Evolutionary conservation across 2,888 invertebrate species (phyloP).

Genomic region (Monoplex corrugatus): DNA sequence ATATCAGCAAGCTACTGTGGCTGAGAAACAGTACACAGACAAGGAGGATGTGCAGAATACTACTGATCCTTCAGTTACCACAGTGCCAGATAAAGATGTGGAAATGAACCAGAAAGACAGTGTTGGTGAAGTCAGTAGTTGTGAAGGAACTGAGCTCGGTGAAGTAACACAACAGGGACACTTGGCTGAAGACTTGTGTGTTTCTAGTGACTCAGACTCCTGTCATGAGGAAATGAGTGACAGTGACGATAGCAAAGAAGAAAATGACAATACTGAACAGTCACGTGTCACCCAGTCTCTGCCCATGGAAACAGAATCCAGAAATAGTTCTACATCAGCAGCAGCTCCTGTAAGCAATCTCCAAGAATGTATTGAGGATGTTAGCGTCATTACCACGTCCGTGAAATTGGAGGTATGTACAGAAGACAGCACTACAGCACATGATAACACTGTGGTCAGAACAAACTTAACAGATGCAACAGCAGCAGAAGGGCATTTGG

Average conservation of each 20-base stretch:
- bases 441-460: not conserved
- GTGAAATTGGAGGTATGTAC: too few species aligned
- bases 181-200: slow-evolving; percentile 16
- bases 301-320: too few species aligned
- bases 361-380: too few species aligned
- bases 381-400: not conserved
- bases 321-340: too few species aligned
- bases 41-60: too few species aligned
- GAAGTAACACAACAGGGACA: not conserved
- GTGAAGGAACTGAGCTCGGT: not conserved
- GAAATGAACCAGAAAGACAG: not conserved
- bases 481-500: not conserved
- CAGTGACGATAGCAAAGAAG: not conserved
- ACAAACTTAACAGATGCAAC: not conserved
- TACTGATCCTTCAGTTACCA: too few species aligned
- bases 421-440: not conserved
- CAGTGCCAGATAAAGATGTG: too few species aligned
- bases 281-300: too few species aligned
- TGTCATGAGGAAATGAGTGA: not conserved
- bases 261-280: too few species aligned
- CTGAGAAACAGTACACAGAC: too few species aligned
- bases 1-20: too few species aligned
- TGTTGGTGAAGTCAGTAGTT: not conserved
- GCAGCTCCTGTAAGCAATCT: too few species aligned
- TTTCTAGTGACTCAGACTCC: slow-evolving; percentile 41